Evolutionary conservation across 1,140 invertebrate species (phyloP).

Genomic region (Bombus pyrosoma): DNA sequence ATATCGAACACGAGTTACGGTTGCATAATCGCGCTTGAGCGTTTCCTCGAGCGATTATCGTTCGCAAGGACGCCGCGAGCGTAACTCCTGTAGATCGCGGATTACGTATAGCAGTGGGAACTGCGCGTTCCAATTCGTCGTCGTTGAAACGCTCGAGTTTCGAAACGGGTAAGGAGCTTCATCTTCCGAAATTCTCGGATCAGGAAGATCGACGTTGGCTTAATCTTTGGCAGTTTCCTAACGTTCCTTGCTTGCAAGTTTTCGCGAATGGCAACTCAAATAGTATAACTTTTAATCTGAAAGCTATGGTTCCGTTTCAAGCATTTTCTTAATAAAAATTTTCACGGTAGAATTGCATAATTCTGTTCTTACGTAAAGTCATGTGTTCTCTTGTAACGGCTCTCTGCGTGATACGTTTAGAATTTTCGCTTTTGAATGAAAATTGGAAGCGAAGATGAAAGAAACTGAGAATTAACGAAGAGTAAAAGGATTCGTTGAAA

Average conservation of each 20-base stretch:
- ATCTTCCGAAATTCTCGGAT: constrained; percentile 2
- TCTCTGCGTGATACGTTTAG: not conserved
- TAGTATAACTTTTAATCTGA: not conserved
- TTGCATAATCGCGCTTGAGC: constrained; percentile 43
- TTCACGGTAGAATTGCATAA: no score
- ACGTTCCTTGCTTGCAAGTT: not conserved
- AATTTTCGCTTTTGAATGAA: not conserved
- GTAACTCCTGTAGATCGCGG: constrained; percentile 50
- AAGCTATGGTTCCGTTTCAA: no score
- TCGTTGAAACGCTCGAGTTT: not conserved
- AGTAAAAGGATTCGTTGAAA: not conserved
- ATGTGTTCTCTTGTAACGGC: not conserved
- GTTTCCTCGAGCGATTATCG: constrained; percentile 51
- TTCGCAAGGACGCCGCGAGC: constrained; percentile 45
- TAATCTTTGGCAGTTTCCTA: constrained; percentile 2
- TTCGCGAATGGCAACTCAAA: not conserved
- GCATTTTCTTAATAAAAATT: not conserved
- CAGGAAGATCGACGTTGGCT: constrained; percentile 2
- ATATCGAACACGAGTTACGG: not conserved
- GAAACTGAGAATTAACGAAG: no score
- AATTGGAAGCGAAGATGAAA: not conserved
- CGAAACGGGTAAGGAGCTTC: not conserved
- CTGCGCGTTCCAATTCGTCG: constrained; percentile 41
- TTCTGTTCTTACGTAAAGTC: no score
- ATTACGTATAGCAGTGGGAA: constrained; percentile 33